These are phyloP conservation scores for Alouatta palliata DNA, from an alignment of 2,113 vertebrate genomes.

Conservation along the genomic window DNA sequence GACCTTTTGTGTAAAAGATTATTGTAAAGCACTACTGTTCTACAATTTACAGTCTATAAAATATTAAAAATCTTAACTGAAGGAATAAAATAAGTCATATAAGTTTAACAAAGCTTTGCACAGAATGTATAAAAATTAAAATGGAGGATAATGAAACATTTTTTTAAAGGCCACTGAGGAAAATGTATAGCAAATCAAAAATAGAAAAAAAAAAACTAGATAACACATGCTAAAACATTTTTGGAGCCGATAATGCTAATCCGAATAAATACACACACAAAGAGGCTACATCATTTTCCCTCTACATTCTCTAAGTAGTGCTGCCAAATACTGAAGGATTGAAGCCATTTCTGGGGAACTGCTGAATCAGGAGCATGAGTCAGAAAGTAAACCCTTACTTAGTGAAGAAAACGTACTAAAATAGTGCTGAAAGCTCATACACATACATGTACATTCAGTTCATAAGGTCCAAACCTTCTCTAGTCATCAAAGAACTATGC, in stretches of 20 bases:
- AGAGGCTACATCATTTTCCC: slow-evolving; percentile 57
- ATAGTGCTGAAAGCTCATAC: not conserved
- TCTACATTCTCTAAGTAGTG: slow-evolving; percentile 62
- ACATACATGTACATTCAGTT: not conserved
- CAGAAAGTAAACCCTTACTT: slow-evolving; percentile 67
- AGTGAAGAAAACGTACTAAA: slow-evolving; percentile 52
- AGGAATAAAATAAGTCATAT: not conserved
- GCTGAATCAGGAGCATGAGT: slow-evolving; percentile 75
- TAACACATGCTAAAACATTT: slow-evolving; percentile 66
- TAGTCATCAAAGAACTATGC: not conserved
- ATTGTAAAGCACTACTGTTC: not conserved
- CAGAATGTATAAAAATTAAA: not conserved
- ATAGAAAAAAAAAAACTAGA: slow-evolving; percentile 20
- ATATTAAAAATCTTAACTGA: not conserved
- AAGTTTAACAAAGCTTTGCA: not conserved
- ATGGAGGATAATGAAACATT: not conserved
- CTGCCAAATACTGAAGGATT: slow-evolving; percentile 71
- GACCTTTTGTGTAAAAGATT: not conserved
- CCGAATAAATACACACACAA: slow-evolving; percentile 73
- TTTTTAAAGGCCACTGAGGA: not conserved
- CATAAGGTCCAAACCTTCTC: not conserved
- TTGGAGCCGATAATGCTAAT: slow-evolving; percentile 63
- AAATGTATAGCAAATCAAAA: slow-evolving; percentile 64
- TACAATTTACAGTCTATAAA: not conserved
- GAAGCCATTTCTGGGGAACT: slow-evolving; percentile 71